Evolutionary conservation across 1,140 invertebrate genomes (phyloP), one percentile per base, ranked within the genome.

Genomic region (Dreissena polymorpha): DNA sequence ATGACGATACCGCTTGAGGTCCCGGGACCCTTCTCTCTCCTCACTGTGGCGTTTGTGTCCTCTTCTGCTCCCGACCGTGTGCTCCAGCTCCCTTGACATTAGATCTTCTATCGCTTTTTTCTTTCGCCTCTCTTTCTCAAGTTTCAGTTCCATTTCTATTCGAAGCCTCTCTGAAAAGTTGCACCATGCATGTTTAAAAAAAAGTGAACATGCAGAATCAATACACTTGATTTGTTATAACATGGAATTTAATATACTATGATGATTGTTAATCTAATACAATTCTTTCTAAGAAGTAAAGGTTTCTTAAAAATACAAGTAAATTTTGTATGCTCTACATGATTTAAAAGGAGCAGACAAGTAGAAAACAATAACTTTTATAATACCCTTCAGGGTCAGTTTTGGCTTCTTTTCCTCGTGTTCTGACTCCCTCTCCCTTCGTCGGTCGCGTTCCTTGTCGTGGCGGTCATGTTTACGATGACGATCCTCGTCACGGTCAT

Each of bases 51-150:
- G 27, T 65, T 78, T 78, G 10, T 73, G 50, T 39, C 39, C 25
- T 18, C 71, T 63, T 16, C 73, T 49, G 39, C 21, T 51, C 5
- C 16, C 51, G 0, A 82, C 70, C 16, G 72, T 83, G 29, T 83
- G 27, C 25, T 85, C 73, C 3, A 78, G 64, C 18, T 85, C 74
- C 65, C 76, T 39, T 18, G 78, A 55, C 79, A 76, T 83, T 57
- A 76, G 27, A 27, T 85, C 74, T 53, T 85, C 74, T 49, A 76
- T 83, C 10, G 78, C 72, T 57, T 78, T 76, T 64, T 84, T 73
- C 57, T 78, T 69, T 50, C 75, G 75, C 50, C 57, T 81, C 67
- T 71, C 69, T 27, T 77, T 80, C 27, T 80, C 70, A 57, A 75
- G 70, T 68, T 76, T 18, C 29, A 77, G 29, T 51, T 77, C 79